These are phyloP conservation scores for Pseudocheirus occidentalis DNA, from an alignment of 2,797 vertebrate species.

Conservation along the genomic window DNA sequence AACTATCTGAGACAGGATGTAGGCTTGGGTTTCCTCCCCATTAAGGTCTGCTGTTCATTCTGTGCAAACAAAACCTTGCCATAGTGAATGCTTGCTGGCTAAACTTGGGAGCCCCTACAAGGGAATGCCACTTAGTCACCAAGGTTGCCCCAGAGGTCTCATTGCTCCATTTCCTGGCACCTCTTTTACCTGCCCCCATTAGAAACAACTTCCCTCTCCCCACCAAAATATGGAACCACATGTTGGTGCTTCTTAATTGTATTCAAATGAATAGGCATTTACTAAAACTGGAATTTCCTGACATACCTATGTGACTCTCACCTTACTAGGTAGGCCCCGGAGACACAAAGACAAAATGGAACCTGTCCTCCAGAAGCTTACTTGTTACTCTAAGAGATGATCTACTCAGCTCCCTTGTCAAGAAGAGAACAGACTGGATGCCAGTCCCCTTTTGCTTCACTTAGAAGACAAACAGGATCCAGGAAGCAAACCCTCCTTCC, in stretches of 20 bases:
- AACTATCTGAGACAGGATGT: not conserved
- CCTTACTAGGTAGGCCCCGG: not conserved
- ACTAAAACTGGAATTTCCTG: not conserved
- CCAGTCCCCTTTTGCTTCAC: not conserved
- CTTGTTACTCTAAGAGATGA: not conserved
- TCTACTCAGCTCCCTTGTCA: not conserved
- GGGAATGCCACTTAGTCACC: not conserved
- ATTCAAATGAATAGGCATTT: not conserved
- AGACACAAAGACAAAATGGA: not conserved
- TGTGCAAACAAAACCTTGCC: not conserved
- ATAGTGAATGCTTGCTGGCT: not conserved
- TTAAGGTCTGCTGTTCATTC: not conserved
- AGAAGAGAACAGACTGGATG: not conserved
- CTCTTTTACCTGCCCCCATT: not conserved
- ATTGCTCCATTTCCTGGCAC: not conserved
- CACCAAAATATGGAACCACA: not conserved
- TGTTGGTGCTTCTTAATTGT: not conserved
- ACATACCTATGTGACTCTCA: not conserved
- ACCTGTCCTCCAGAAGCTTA: not conserved
- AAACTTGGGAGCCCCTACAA: not conserved
- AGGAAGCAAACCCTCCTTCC: not conserved
- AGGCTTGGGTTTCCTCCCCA: not conserved
- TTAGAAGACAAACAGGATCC: not conserved
- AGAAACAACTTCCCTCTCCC: not conserved
- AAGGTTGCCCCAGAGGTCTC: not conserved